Percentiles rank a stretch among this genome's conserved stretches.
These are phyloP conservation scores for Amphiduros pacificus DNA, from an alignment of 2,888 invertebrate species.

Conservation along the genomic window DNA sequence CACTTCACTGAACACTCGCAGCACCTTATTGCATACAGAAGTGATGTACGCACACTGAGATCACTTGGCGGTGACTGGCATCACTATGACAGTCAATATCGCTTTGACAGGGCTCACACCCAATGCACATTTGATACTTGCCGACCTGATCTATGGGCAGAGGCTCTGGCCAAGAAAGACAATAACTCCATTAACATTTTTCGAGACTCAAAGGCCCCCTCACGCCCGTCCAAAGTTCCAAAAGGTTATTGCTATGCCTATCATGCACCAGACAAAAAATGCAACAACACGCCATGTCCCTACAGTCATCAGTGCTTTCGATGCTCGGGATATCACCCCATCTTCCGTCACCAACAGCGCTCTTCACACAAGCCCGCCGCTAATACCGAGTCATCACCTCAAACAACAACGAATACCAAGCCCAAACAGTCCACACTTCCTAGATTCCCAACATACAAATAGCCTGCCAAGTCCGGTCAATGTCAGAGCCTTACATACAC, in stretches of 20 bases:
- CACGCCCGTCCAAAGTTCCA: too few species aligned
- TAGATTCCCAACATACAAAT: too few species aligned
- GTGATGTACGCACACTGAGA: too few species aligned
- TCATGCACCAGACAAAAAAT: background rate
- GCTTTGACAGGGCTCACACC: background rate
- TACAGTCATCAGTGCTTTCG: background rate
- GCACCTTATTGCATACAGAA: too few species aligned
- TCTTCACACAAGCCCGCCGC: background rate
- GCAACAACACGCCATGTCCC: background rate
- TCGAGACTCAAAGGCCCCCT: too few species aligned
- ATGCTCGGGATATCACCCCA: background rate
- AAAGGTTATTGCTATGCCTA: background rate
- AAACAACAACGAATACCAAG: background rate
- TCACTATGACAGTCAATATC: background rate
- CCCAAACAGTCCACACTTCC: background rate
- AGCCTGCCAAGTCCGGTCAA: slow-evolving; percentile 2
- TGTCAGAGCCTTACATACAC: background rate
- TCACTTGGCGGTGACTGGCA: too few species aligned
- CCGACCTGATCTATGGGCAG: background rate
- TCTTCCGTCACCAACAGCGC: background rate
- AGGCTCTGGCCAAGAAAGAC: too few species aligned
- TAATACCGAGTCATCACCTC: background rate
- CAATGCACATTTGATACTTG: background rate
- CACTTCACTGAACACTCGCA: too few species aligned
- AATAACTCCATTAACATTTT: too few species aligned